Evolutionary conservation across 1,140 invertebrate species (phyloP), one percentile per base, ranked within the genome.

Genomic region (Bombus pascuorum): DNA sequence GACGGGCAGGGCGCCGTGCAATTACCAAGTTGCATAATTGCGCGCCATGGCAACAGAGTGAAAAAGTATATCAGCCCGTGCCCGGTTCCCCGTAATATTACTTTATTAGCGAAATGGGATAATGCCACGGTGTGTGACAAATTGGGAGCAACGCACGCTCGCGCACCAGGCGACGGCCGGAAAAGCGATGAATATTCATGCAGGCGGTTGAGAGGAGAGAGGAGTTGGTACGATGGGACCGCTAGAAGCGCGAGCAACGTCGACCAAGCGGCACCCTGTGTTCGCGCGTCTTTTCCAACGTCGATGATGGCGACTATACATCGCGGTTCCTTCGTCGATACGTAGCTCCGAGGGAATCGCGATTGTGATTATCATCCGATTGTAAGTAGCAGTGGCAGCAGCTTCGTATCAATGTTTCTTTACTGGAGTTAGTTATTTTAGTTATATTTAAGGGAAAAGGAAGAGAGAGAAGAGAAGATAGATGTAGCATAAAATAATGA

Each of bases 71-170:
- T 93, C 90, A 89, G 42, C 87, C 87, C 89, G 85, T 73, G 75
- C 44, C 22, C 34, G 66, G 22, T 76, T 85, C 81, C 70, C 76
- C 86, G 87, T 92, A 93, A 94, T 93, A 94, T 91, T 92, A 90
- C 93, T 95, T 94, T 94, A 94, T 95, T 95, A 95, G 92, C 87
- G 89, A 94, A 95, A 95, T 94, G 94, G 93, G 92, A 94, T 95
- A 95, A 94, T 95, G 93, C 93, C 93, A 93, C 91, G 94, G 93
- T 94, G 94, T 95, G 94, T 95, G 94, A 95, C 94, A 95, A 95
- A 95, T 95, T 95, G 94, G 94, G 93, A 95, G 94, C 93, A 94
- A 95, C 92, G 94, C 89, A 92, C 94, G 93, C 90, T 90, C 83
- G 86, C 83, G 89, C 85, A 91, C 89, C 82, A 70, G 53, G 86